phyloP scores from a whole-genome alignment of 2,888 invertebrate genomes.

The Seira sanloemensis region DNA sequence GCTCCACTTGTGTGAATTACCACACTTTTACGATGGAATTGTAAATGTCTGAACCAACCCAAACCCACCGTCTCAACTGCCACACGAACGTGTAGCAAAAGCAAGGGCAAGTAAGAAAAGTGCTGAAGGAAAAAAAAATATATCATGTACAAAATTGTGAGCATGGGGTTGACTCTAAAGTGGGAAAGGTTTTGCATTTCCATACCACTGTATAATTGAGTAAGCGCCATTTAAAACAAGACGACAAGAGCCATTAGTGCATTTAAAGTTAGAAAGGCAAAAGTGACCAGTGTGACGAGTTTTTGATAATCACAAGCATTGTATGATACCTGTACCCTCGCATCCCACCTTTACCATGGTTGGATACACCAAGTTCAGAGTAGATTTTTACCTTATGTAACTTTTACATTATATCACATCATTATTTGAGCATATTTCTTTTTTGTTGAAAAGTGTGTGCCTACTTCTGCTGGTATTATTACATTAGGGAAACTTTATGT shows the following conservation, averaged over 20 bases:
- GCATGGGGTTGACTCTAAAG: not conserved
- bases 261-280: not conserved
- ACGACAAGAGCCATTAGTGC: not conserved
- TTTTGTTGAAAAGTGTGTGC: too few relatives aligned
- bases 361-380: too few relatives aligned
- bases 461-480: too few relatives aligned
- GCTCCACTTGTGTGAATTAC: not conserved
- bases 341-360: not conserved
- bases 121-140: too few relatives aligned
- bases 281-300: slow-evolving; percentile 61
- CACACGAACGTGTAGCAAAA: too few relatives aligned
- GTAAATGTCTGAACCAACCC: not conserved
- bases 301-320: slow-evolving; percentile 28
- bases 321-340: not conserved
- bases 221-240: slow-evolving; percentile 11
- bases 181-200: not conserved
- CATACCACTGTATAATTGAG: not conserved
- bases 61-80: not conserved
- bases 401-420: too few relatives aligned
- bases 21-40: not conserved
- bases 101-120: too few relatives aligned
- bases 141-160: too few relatives aligned
- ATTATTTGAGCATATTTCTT: too few relatives aligned
- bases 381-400: too few relatives aligned
- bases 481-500: too few relatives aligned